These are phyloP conservation scores for Acleris sparsana DNA, from an alignment of 2,888 invertebrate species.

Conservation along the genomic window DNA sequence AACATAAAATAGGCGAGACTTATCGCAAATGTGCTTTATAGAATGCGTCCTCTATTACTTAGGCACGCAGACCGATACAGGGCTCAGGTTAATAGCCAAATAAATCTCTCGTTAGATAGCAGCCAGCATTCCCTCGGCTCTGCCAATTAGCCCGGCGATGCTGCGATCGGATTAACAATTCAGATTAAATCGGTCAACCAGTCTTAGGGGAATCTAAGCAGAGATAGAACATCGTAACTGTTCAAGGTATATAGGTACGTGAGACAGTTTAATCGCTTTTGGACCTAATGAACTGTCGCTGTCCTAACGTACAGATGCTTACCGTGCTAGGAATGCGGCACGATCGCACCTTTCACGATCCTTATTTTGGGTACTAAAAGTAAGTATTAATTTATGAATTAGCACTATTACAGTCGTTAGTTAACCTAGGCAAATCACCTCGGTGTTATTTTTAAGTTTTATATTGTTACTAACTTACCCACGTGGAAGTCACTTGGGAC, in stretches of 20 bases:
- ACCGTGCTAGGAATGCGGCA: slow-evolving; percentile 49
- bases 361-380: slow-evolving; percentile 7
- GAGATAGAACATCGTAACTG: slow-evolving; percentile 48
- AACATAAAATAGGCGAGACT: slow-evolving; percentile 8
- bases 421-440: too few species aligned
- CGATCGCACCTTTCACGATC: slow-evolving; percentile 8
- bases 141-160: slow-evolving; percentile 70
- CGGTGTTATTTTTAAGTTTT: too few species aligned
- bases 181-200: slow-evolving; percentile 66
- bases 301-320: slow-evolving; percentile 51
- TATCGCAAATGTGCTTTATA: slow-evolving; percentile 17
- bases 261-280: slow-evolving; percentile 58
- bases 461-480: too few species aligned
- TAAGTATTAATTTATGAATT: slow-evolving; percentile 13
- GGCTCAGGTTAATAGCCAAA: slow-evolving; percentile 56
- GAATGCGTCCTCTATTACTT: slow-evolving; percentile 36
- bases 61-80: slow-evolving; percentile 43
- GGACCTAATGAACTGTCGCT: slow-evolving; percentile 57
- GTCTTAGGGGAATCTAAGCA: slow-evolving; percentile 49
- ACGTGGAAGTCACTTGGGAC: too few species aligned
- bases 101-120: slow-evolving; percentile 60
- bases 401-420: neutral
- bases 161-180: slow-evolving; percentile 71
- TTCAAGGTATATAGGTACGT: slow-evolving; percentile 48
- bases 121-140: slow-evolving; percentile 52